These are phyloP conservation scores for Schlechtendalia chinensis DNA, from an alignment of 1,140 invertebrate species.

Conservation along the genomic window DNA sequence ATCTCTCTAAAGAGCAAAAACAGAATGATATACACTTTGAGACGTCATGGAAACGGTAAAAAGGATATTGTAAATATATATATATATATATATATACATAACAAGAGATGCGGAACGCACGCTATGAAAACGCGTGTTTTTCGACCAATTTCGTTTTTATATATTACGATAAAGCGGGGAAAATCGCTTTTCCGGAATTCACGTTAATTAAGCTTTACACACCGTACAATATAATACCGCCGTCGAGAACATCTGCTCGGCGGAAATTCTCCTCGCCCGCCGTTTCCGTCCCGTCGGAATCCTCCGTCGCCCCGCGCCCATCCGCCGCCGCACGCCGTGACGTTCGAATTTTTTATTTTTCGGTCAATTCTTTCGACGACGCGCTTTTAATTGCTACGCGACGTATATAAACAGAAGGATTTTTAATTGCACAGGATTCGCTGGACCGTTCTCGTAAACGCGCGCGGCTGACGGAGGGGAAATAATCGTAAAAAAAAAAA, in stretches of 20 bases:
- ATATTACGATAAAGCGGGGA: too few relatives aligned
- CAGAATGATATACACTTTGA: too few relatives aligned
- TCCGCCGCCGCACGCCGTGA: neutral
- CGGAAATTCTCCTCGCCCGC: neutral
- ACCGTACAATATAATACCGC: too few relatives aligned
- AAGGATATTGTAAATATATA: neutral
- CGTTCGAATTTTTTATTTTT: neutral
- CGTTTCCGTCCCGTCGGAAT: neutral
- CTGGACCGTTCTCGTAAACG: neutral
- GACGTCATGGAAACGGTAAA: neutral
- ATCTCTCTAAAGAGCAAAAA: too few relatives aligned
- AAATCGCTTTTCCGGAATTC: slow-evolving; percentile 30
- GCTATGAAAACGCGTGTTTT: too few relatives aligned
- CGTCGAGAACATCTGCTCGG: slow-evolving; percentile 17
- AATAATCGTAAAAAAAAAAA: slow-evolving; percentile 41
- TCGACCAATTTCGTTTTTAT: slow-evolving; percentile 5
- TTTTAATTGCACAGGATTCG: slow-evolving; percentile 25
- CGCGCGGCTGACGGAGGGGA: neutral
- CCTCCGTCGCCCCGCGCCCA: too few relatives aligned
- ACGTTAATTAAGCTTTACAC: slow-evolving; percentile 24
- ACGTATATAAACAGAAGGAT: neutral
- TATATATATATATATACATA: too few relatives aligned
- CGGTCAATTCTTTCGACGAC: slow-evolving; percentile 17
- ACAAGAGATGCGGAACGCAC: too few relatives aligned
- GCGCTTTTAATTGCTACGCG: slow-evolving; percentile 16